Evolutionary conservation across 1,140 invertebrate species (phyloP).

Genomic region (Pentalonia nigronervosa): DNA sequence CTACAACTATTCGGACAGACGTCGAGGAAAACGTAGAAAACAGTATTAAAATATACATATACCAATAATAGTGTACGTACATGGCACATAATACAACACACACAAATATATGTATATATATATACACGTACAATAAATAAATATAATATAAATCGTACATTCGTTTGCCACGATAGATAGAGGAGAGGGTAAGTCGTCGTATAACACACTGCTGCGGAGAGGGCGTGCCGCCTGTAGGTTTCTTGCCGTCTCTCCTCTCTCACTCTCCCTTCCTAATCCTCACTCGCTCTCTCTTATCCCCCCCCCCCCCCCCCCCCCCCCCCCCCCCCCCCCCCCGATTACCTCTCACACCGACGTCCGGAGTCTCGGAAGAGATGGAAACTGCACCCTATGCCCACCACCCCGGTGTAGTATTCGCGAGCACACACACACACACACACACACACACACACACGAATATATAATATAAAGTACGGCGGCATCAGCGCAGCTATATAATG

Average conservation of each 20-base stretch:
- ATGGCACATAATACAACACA: background rate
- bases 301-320: too few relatives aligned
- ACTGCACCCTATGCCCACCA: background rate
- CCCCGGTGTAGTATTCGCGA: background rate
- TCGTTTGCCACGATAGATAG: background rate
- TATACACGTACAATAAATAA: too few relatives aligned
- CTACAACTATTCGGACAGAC: background rate
- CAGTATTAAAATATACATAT: background rate
- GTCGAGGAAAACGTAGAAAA: background rate
- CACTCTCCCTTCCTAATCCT: background rate
- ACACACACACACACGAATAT: too few relatives aligned
- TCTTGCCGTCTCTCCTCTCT: background rate
- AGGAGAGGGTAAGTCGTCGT: background rate
- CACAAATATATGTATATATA: background rate
- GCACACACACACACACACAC: too few relatives aligned
- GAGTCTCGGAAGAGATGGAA: background rate
- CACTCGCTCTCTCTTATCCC: background rate
- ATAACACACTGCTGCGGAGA: background rate
- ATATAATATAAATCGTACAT: background rate
- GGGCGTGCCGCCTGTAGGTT: constrained; percentile 23
- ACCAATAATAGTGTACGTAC: background rate
- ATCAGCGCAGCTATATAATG: background rate
- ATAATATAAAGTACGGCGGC: background rate
- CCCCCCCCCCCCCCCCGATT: too few relatives aligned
- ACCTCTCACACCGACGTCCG: background rate